Percentiles rank a stretch among this genome's conserved stretches.
phyloP scores from a whole-genome alignment of 2,888 invertebrate genomes.

The Crossocerus cetratus region DNA sequence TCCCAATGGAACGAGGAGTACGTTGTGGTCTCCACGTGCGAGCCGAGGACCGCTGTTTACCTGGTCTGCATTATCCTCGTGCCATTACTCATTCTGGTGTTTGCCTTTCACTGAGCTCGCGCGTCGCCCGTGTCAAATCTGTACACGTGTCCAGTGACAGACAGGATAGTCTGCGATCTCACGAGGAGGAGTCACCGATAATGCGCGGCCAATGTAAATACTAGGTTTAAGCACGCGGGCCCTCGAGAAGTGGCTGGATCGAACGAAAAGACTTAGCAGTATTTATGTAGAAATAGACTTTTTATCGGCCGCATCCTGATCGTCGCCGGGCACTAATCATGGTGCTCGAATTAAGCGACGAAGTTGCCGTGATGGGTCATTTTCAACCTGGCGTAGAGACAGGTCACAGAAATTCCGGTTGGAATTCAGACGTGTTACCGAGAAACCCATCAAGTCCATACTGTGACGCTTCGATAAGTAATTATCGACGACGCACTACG shows the following conservation, averaged over 20 bases:
- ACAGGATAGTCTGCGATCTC: constrained; percentile 24
- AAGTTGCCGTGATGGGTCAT: no score
- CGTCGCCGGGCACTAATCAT: no score
- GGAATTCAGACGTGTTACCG: no score
- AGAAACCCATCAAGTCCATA: no score
- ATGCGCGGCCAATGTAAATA: constrained; percentile 39
- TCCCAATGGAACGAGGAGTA: constrained; percentile 86
- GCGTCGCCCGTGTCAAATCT: neutral
- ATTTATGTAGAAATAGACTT: constrained; percentile 16
- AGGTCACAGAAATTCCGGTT: no score
- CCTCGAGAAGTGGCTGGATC: neutral
- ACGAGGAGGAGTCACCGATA: constrained; percentile 1
- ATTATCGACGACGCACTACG: neutral
- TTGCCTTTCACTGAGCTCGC: constrained; percentile 83
- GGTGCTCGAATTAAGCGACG: no score
- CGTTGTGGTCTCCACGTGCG: constrained; percentile 85
- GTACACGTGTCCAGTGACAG: no score
- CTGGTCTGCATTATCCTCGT: constrained; percentile 84
- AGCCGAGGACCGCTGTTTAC: constrained; percentile 85
- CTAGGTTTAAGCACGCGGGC: constrained; percentile 21
- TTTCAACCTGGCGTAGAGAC: no score
- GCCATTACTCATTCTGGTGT: constrained; percentile 84
- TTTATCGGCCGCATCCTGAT: no score
- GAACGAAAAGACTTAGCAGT: constrained; percentile 26
- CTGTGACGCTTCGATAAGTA: neutral